phyloP scores from a whole-genome alignment of 2,113 vertebrate genomes.

The Vombatus ursinus region DNA sequence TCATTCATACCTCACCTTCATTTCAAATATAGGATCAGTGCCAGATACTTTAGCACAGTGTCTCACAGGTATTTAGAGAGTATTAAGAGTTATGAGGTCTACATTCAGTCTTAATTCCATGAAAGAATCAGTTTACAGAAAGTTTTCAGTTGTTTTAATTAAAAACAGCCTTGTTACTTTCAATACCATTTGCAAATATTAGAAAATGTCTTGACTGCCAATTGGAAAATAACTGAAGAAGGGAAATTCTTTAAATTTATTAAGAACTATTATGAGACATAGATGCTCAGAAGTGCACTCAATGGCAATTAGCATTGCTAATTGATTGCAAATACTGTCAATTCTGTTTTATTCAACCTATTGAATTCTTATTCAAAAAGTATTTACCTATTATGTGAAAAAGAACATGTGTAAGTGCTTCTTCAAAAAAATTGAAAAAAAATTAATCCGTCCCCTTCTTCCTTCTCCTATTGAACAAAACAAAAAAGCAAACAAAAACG shows the following conservation, averaged over 20 bases:
- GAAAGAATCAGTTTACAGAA: neutral
- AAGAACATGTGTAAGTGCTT: conserved; percentile 5
- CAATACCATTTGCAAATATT: neutral
- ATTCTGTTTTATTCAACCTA: neutral
- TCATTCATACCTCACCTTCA: neutral
- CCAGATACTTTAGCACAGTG: neutral
- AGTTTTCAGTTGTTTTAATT: conserved; percentile 23
- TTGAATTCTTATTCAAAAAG: neutral
- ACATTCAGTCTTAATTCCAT: neutral
- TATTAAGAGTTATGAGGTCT: neutral
- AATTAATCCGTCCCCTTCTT: no score
- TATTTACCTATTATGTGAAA: conserved; percentile 16
- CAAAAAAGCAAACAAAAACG: neutral
- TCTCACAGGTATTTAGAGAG: neutral
- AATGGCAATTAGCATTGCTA: neutral
- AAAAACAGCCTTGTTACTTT: conserved; percentile 35
- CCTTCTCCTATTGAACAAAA: no score
- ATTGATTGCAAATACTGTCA: neutral
- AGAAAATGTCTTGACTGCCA: conserved; percentile 25
- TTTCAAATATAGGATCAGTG: neutral
- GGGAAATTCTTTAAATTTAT: conserved; percentile 40
- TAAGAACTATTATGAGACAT: conserved; percentile 30
- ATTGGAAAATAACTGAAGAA: conserved; percentile 14
- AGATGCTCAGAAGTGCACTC: neutral
- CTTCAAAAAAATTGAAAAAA: neutral